These are phyloP conservation scores for Oxygymnocypris stewartii DNA, from an alignment of 2,113 vertebrate species.

Conservation along the genomic window DNA sequence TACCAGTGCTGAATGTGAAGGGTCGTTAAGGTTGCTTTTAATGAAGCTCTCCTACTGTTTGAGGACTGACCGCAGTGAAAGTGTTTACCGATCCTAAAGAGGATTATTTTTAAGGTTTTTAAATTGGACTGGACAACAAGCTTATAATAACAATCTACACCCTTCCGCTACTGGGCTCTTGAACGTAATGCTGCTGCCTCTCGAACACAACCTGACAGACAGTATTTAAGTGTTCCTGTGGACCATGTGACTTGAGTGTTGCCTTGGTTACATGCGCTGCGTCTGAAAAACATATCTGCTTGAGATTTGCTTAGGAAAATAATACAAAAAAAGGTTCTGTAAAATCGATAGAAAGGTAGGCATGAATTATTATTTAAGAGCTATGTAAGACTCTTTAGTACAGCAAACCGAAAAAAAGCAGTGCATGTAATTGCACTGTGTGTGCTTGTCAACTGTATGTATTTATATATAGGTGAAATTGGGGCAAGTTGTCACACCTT, in stretches of 20 bases:
- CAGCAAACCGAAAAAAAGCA: neutral
- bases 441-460: too few species aligned
- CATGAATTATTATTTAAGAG: slow-evolving; percentile 8
- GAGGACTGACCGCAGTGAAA: neutral
- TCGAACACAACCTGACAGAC: slow-evolving; percentile 31
- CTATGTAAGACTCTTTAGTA: too few species aligned
- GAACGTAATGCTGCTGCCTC: slow-evolving; percentile 4
- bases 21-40: slow-evolving; percentile 20
- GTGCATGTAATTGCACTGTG: neutral
- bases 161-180: neutral
- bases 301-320: slow-evolving; percentile 30
- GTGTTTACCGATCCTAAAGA: neutral
- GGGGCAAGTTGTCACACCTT: neutral
- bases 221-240: slow-evolving; percentile 33
- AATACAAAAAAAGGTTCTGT: neutral
- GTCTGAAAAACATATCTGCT: slow-evolving; percentile 30
- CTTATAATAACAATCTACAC: neutral
- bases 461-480: neutral
- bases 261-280: slow-evolving; percentile 40
- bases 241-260: slow-evolving; percentile 39
- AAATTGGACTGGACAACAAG: neutral
- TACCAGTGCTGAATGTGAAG: slow-evolving; percentile 18
- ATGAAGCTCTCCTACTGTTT: slow-evolving; percentile 7
- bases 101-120: neutral
- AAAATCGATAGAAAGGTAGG: slow-evolving; percentile 31